These are phyloP conservation scores for Stenodema calcarata DNA, from an alignment of 2,888 invertebrate species.

Conservation along the genomic window DNA sequence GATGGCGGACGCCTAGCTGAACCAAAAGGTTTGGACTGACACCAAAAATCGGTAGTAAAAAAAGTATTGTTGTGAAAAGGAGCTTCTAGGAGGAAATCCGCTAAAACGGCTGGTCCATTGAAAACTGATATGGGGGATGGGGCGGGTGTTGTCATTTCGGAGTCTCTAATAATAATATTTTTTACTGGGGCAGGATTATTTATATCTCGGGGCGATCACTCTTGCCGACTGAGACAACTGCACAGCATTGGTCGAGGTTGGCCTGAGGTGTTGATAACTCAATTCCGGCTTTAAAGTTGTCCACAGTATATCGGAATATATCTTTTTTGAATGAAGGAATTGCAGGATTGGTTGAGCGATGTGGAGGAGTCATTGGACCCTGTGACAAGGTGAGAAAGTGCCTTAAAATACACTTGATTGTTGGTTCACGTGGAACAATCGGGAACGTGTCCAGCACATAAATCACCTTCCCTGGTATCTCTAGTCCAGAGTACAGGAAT, in stretches of 20 bases:
- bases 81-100: not conserved
- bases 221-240: conserved; percentile 16
- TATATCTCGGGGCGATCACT: conserved; percentile 23
- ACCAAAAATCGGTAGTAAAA: conserved; percentile 7
- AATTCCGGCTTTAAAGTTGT: too few relatives aligned
- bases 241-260: not conserved
- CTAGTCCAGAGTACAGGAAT: too few relatives aligned
- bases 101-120: conserved; percentile 12
- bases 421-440: too few relatives aligned
- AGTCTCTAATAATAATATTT: conserved; percentile 39
- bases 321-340: not conserved
- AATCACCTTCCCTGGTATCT: too few relatives aligned
- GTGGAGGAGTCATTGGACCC: too few relatives aligned
- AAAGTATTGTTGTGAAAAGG: not conserved
- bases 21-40: not conserved
- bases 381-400: too few relatives aligned
- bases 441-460: too few relatives aligned
- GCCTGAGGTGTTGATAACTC: not conserved
- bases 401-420: too few relatives aligned
- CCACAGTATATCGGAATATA: not conserved
- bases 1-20: not conserved
- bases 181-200: conserved; percentile 44
- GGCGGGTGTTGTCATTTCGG: conserved; percentile 29
- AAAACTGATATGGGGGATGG: conserved; percentile 29
- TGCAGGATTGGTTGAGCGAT: too few relatives aligned